Conservation (phyloP, 2,113 vertebrate genomes). For the Triplophysa siluroides region DNA sequence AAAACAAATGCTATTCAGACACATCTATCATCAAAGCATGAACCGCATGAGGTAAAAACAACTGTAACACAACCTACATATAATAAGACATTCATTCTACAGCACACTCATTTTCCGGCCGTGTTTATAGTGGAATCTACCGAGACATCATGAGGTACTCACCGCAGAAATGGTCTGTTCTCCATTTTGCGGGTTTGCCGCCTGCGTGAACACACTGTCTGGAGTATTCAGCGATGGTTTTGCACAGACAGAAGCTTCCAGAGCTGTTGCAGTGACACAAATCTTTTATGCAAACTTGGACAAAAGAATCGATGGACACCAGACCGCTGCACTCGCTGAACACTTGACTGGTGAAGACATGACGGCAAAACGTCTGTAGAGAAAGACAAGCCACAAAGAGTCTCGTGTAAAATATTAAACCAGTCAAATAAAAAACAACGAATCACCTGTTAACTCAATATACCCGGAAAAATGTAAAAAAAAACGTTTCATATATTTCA, state of each 20-base stretch:
- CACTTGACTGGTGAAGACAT: conserved; percentile 63
- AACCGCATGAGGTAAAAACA: background rate
- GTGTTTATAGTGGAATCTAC: too few species aligned
- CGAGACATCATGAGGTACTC: conserved; percentile 54
- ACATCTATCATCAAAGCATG: background rate
- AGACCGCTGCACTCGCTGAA: conserved; percentile 76
- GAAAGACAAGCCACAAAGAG: background rate
- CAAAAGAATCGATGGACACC: conserved; percentile 75
- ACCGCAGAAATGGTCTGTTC: conserved; percentile 81
- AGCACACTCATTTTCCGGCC: too few species aligned
- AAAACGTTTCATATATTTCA: too few species aligned
- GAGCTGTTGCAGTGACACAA: conserved; percentile 66
- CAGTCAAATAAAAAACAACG: background rate
- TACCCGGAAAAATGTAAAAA: too few species aligned
- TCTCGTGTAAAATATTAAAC: background rate
- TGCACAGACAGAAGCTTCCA: conserved; percentile 73
- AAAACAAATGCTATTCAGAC: background rate
- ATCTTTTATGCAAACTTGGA: conserved; percentile 79
- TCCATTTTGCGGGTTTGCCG: conserved; percentile 81
- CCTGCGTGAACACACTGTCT: conserved; percentile 87
- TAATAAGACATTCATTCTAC: too few species aligned
- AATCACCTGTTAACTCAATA: background rate
- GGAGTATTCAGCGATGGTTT: conserved; percentile 86
- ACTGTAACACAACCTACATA: background rate
- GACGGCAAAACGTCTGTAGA: conserved; percentile 68